Evolutionary conservation across 2,888 invertebrate genomes (phyloP), one percentile per base, ranked within the genome.

Genomic region (Stenurella melanura): DNA sequence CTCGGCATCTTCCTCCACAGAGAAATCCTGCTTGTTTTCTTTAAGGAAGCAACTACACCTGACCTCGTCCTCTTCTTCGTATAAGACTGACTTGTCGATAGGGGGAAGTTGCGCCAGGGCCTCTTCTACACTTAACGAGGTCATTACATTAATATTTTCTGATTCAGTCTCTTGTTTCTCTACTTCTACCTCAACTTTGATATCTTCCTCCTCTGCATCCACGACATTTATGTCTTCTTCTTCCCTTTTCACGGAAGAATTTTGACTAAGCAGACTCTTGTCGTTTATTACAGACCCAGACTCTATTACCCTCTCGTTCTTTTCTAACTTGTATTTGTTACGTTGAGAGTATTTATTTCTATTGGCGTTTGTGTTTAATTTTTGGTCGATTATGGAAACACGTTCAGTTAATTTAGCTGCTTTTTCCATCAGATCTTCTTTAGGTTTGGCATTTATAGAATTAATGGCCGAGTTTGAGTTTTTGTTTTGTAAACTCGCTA

Each of bases 401-500:
- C 89, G 83, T 73, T 90, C 89, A 0, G 89, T 89, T 72, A 90
- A 77, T 77, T 89, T 89, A 38, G 90, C 90, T 2, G 90, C 90
- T 38, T 88, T 85, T 75, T 89, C 87, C 72, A 85, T 88, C 85
- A 89, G 85, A 85, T 89, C 89, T 79, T 89, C 89, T 69, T 86
- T 87, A 5, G 86, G 85, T 80, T 86, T 85, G 10, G 76, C 68
- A 26, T 57, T 57, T n/a, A 78, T 66, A 17, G 77, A 74, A 73
- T 80, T 82, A 34, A 85, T 73, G 26, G 78, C 78, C 10, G 83
- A 77, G 26, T 70, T 81, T 19, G 79, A 76, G 74, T 86, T 86
- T 67, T 88, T 87, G 70, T 88, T 89, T 89, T 94, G 94, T 83
- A 96, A 91, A 88, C 95, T 94, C 72, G 94, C 95, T 77, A 96